Evolutionary conservation across 2,113 vertebrate species (phyloP).

Genomic region (Candoia aspera): DNA sequence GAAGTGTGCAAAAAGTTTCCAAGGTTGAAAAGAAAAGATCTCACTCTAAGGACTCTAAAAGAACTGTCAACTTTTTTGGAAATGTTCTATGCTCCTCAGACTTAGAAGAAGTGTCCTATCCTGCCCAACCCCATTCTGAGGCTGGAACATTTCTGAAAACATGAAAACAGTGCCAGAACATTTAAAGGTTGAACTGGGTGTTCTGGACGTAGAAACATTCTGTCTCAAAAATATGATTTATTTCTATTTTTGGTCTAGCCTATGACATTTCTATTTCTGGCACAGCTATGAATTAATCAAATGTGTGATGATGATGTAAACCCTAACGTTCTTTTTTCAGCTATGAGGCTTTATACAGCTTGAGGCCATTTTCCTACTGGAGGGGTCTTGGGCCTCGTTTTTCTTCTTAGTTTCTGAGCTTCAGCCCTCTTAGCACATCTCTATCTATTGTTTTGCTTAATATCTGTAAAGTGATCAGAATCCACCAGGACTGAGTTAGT

Average conservation of each 20-base stretch:
- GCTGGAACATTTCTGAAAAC: neutral
- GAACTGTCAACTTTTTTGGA: neutral
- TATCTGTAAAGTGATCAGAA: neutral
- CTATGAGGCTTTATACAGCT: neutral
- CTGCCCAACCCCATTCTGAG: neutral
- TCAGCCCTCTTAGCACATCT: neutral
- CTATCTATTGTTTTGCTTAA: neutral
- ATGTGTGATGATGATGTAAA: neutral
- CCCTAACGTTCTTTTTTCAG: neutral
- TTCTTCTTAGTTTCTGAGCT: neutral
- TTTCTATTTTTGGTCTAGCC: neutral
- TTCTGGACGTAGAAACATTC: neutral
- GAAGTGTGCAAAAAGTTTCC: neutral
- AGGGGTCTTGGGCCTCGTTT: neutral
- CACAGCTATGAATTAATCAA: neutral
- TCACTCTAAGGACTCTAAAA: neutral
- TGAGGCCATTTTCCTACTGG: neutral
- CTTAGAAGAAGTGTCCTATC: neutral
- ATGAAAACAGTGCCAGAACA: neutral
- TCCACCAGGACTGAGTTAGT: neutral
- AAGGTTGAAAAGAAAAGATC: neutral
- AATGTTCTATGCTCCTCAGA: neutral
- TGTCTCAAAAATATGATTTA: neutral
- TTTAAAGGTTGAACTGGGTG: neutral
- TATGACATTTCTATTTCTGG: neutral